Percentiles rank a stretch among this genome's conserved stretches.
Conservation (phyloP, 2,113 vertebrate species). For the Chaetops frenatus region DNA sequence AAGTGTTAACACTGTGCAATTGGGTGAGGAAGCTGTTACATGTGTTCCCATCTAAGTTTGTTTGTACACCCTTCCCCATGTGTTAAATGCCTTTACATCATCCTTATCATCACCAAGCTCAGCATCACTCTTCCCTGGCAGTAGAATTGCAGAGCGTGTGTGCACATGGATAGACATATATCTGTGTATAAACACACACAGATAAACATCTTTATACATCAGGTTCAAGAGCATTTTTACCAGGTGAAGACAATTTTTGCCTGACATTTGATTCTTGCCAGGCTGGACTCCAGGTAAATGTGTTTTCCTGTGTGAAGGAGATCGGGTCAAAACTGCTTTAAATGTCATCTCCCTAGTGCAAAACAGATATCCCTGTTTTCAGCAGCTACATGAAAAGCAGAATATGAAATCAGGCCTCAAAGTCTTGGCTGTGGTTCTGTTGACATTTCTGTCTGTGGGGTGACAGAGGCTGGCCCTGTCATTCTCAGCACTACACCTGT, state of each 20-base stretch:
- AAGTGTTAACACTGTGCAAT: neutral
- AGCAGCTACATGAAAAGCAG: constrained; percentile 10
- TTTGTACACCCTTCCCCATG: neutral
- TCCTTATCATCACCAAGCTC: neutral
- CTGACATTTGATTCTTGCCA: neutral
- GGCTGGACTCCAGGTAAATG: neutral
- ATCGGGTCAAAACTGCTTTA: constrained; percentile 44
- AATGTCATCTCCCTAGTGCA: constrained; percentile 40
- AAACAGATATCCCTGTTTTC: constrained; percentile 44
- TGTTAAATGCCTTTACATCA: neutral
- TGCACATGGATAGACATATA: neutral
- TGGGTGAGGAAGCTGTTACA: neutral
- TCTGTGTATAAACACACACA: neutral
- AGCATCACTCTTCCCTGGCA: neutral
- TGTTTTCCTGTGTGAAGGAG: constrained; percentile 17
- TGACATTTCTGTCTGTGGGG: constrained; percentile 21
- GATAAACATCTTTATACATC: neutral
- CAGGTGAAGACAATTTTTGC: neutral
- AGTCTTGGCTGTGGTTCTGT: constrained; percentile 15
- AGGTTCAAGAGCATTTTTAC: neutral
- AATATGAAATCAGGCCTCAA: constrained; percentile 35
- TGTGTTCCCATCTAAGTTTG: neutral
- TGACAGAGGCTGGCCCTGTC: constrained; percentile 13
- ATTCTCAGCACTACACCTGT: constrained; percentile 38
- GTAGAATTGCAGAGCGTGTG: neutral